Conservation (phyloP, 2,888 invertebrate genomes). For the Chrysolina oricalcia region DNA sequence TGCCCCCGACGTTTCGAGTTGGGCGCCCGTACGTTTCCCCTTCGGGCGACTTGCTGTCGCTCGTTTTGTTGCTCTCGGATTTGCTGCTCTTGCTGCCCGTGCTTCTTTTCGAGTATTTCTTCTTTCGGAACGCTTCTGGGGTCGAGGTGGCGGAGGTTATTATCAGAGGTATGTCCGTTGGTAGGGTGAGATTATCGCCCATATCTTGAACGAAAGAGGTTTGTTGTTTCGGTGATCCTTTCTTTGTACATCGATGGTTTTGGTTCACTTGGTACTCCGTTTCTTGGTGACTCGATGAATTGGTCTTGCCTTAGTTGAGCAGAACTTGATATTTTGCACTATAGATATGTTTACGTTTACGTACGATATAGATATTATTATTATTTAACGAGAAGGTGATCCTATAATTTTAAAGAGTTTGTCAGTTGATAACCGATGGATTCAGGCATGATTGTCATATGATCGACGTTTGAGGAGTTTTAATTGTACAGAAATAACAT, state of each 20-base stretch:
- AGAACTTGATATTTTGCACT: not conserved
- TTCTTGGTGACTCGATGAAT: not conserved
- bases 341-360: slow-evolving; percentile 14
- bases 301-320: not conserved
- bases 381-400: not conserved
- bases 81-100: slow-evolving; percentile 44
- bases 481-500: not conserved
- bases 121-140: slow-evolving; percentile 57
- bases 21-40: slow-evolving; percentile 43
- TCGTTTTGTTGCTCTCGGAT: slow-evolving; percentile 54
- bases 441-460: too few species aligned
- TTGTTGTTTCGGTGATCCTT: slow-evolving; percentile 22
- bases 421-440: not conserved
- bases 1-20: slow-evolving; percentile 63
- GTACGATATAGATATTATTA: not conserved
- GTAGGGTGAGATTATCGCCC: slow-evolving; percentile 59
- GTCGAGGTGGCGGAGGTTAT: slow-evolving; percentile 65
- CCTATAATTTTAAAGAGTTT: not conserved
- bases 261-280: slow-evolving; percentile 4
- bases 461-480: not conserved
- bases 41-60: slow-evolving; percentile 50
- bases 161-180: slow-evolving; percentile 67
- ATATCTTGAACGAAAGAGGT: slow-evolving; percentile 43
- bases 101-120: slow-evolving; percentile 42
- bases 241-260: slow-evolving; percentile 6